These are phyloP conservation scores for Intellagama lesueurii DNA, from an alignment of 2,797 vertebrate species.

Conservation along the genomic window DNA sequence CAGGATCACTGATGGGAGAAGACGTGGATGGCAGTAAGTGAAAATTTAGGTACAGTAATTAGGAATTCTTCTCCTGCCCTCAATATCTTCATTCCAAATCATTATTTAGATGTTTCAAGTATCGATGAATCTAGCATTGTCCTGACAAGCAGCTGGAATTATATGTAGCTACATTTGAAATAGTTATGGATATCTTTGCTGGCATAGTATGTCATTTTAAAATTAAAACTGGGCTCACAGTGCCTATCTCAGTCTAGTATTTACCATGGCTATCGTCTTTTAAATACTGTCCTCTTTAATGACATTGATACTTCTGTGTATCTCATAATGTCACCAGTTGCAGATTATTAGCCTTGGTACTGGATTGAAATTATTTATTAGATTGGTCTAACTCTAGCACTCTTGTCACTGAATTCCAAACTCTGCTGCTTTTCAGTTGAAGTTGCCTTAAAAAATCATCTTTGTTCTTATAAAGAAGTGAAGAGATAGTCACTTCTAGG, in stretches of 20 bases:
- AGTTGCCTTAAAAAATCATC: neutral
- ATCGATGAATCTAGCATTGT: neutral
- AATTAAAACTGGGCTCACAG: neutral
- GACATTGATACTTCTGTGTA: neutral
- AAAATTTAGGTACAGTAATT: neutral
- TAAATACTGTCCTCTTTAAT: neutral
- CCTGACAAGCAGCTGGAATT: neutral
- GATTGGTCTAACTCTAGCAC: neutral
- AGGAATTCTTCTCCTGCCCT: neutral
- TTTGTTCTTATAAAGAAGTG: neutral
- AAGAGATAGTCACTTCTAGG: neutral
- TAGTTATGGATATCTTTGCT: neutral
- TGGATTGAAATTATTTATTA: neutral
- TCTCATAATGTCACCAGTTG: neutral
- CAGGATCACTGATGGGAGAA: neutral
- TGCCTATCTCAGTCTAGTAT: neutral
- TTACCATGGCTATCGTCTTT: neutral
- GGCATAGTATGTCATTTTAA: neutral
- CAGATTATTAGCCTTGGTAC: neutral
- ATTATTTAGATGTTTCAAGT: neutral
- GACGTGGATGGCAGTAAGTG: too few relatives aligned
- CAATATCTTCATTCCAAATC: neutral
- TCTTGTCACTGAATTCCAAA: neutral
- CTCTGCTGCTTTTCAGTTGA: neutral
- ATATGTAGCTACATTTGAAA: neutral